Conservation (phyloP, 2,797 vertebrate species). For the Urophycis tenuis region DNA sequence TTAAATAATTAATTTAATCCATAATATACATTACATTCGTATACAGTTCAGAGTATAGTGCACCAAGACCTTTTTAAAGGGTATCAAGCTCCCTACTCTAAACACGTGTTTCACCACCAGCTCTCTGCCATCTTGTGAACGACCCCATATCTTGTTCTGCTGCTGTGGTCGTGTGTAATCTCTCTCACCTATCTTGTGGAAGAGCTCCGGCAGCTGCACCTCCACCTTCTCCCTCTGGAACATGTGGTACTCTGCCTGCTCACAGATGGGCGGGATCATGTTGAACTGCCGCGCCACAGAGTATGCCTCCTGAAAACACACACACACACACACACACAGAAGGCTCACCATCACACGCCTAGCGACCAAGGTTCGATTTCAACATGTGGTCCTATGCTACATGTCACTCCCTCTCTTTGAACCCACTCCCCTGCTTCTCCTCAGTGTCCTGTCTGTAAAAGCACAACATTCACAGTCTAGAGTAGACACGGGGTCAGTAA, state of each 20-base stretch:
- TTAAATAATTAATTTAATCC: too few species aligned
- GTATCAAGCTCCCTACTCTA: neutral
- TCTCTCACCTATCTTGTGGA: constrained; percentile 81
- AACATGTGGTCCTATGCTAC: too few species aligned
- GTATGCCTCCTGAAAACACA: constrained; percentile 73
- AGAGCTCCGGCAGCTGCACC: constrained; percentile 84
- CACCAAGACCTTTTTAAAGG: neutral
- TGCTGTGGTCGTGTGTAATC: neutral
- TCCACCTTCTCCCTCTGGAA: constrained; percentile 89
- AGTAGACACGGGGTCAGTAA: too few species aligned
- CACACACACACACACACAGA: neutral
- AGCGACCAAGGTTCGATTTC: neutral
- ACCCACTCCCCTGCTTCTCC: too few species aligned
- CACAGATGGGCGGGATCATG: constrained; percentile 82
- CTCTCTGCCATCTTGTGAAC: neutral
- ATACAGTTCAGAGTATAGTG: neutral
- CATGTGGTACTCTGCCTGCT: constrained; percentile 89
- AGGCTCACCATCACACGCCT: neutral
- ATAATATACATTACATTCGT: neutral
- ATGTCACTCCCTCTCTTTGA: neutral
- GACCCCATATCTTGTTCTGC: neutral
- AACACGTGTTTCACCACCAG: neutral
- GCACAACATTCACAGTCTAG: too few species aligned
- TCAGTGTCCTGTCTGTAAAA: too few species aligned
- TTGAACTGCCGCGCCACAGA: constrained; percentile 86